Percentiles rank a stretch among this genome's conserved stretches.
Evolutionary conservation across 2,797 vertebrate species (phyloP).

Genomic region (Yasuhikotakia modesta): DNA sequence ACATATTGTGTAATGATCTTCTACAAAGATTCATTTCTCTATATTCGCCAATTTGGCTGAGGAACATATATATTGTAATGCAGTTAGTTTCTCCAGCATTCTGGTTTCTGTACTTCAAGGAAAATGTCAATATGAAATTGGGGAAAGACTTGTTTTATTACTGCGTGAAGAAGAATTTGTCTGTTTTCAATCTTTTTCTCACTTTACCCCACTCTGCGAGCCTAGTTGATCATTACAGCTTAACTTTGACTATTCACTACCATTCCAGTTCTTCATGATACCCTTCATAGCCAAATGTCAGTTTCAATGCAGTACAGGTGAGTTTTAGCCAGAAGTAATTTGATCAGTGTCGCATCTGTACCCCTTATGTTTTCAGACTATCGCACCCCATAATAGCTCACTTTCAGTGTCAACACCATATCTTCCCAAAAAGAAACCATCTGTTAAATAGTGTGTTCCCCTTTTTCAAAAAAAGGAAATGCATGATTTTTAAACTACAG

Average conservation of each 20-base stretch:
- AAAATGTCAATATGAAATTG: neutral
- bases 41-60: slow-evolving; percentile 15
- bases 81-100: slow-evolving; percentile 19
- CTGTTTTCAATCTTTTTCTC: neutral
- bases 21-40: slow-evolving; percentile 1
- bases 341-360: slow-evolving; percentile 46
- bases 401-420: neutral
- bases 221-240: too few species aligned
- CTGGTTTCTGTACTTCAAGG: neutral
- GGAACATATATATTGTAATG: neutral
- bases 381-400: slow-evolving; percentile 9
- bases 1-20: neutral
- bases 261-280: slow-evolving; percentile 10
- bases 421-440: neutral
- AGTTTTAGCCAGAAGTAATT: slow-evolving; percentile 21
- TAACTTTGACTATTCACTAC: neutral
- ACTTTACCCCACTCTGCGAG: too few species aligned
- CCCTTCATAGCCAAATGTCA: slow-evolving; percentile 21
- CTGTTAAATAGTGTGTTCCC: neutral
- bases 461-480: neutral
- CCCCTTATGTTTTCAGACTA: slow-evolving; percentile 32
- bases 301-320: slow-evolving; percentile 43
- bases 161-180: neutral
- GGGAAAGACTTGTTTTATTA: slow-evolving; percentile 8
- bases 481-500: too few species aligned